Base-by-base conservation (phyloP, 2,888 invertebrate species). In the Aethes cnicana region DNA sequence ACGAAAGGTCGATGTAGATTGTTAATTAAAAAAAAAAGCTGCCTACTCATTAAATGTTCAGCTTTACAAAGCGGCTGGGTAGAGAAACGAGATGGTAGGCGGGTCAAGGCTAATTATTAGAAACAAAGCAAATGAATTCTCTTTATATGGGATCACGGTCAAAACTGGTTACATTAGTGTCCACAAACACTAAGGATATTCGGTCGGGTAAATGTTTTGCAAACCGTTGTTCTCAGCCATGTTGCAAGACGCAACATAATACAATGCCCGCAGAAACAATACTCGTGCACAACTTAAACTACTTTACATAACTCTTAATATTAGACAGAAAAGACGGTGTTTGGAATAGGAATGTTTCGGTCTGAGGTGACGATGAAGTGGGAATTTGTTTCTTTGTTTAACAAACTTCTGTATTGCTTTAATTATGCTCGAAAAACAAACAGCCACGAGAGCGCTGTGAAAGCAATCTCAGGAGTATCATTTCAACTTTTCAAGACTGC, bases 181-280 rank as follows among this genome's bases (percentile, higher is more conserved):
- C 25, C 44, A 48, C 25, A 39, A 41, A 36, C 44, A 35, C 9
- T 5, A 8, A n/a, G 52, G 60, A 63, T 65, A 69, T 64, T 65
- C 58, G 58, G 64, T 56, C 55, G 59, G 64, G 64, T 64, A 57
- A 71, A 71, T 70, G 70, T 74, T 77, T 81, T 77, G 77, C 74
- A 77, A 81, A 74, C 68, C 65, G 72, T 70, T 76, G 74, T 74
- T 72, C 72, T 69, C 68, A 63, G 53, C 32, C 69, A 63, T 84
- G 77, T 77, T 70, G 81, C 70, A 81, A 80, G 68, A 69, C 67
- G 74, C 63, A 74, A 77, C 69, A 71, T 68, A 76, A 77, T 68
- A 79, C 82, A 81, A 83, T 81, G 65, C 76, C 65, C 64, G 58
- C 64, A 69, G 74, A 75, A 75, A 82, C 81, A 84, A 83, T 81